Base-by-base conservation (phyloP, 2,888 invertebrate genomes). In the Cecidostiba fungosa region DNA sequence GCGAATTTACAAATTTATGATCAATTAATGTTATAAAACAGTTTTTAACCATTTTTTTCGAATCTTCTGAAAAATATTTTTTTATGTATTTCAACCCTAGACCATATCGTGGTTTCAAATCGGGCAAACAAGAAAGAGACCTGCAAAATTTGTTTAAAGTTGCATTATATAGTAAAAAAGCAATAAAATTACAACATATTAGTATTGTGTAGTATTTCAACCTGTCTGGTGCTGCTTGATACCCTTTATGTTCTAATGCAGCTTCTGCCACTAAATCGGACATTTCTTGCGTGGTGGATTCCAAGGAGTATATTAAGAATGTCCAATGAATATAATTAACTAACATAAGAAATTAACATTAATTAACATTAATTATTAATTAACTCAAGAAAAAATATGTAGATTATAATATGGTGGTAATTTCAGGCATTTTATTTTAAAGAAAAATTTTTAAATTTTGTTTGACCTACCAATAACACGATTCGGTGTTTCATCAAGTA, bases 301-400 rank as follows among this genome's bases (percentile, higher is more conserved):
- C 77, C 26, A 77, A 26, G 26, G 66, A 39, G 19, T 77, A 77
- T 0, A 77, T 43, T 3, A 77, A 16, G 16, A 79, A 79, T 50
- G n/a, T 70, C 79, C 79, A 70, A 32, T 79, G 79, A 10, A 79
- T 26, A 19, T 79, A 79, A 70, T 69, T 79, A 43, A 79, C 79
- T 79, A 50, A 29, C 14, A 10, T 3, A 10, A 62, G n/a, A 54
- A 14, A 29, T 66, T 43, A 10, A 29, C 19, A 8, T 8, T 59
- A 19, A 19, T 50, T 2, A 19, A 5, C 6, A 10, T 23, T n/a
- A n/a, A n/a, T n/a, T n/a, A n/a, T n/a, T n/a, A n/a, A n/a, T n/a
- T n/a, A n/a, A n/a, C n/a, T n/a, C n/a, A n/a, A n/a, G n/a, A 10
- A 1, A 4, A 8, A 19, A 77, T 8, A 8, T 16, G 16, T 66